Percentiles rank a stretch among this genome's conserved stretches.
Conservation (phyloP, 1,140 invertebrate species). For the Aphelenchoides avenae region DNA sequence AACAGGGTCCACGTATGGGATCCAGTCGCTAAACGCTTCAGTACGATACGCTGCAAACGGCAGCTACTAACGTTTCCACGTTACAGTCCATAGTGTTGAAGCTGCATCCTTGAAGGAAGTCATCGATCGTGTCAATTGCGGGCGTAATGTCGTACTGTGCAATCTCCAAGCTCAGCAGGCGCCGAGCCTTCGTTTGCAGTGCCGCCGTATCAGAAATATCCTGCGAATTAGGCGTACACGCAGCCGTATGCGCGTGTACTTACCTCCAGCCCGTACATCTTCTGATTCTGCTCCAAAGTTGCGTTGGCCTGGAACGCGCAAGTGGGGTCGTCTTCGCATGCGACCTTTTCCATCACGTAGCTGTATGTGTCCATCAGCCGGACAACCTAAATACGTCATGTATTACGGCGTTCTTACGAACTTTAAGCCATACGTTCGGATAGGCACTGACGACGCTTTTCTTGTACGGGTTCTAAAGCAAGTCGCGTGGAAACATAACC, state of each 20-base stretch:
- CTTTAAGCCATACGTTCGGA: conserved; percentile 14
- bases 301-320: conserved; percentile 18
- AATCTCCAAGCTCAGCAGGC: conserved; percentile 22
- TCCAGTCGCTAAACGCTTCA: conserved; percentile 25
- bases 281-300: conserved; percentile 22
- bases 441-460: conserved; percentile 6
- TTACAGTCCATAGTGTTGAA: conserved; percentile 38
- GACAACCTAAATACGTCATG: conserved; percentile 20
- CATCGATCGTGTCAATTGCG: conserved; percentile 13
- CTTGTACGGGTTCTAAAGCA: too few species aligned
- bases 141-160: conserved; percentile 17
- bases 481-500: too few species aligned
- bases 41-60: neutral
- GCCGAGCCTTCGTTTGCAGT: conserved; percentile 27
- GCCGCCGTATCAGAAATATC: conserved; percentile 27
- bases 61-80: neutral
- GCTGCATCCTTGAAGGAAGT: conserved; percentile 33
- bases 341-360: conserved; percentile 26
- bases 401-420: neutral
- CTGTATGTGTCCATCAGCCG: conserved; percentile 30
- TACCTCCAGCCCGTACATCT: conserved; percentile 22
- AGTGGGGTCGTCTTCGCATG: conserved; percentile 18
- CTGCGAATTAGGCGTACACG: conserved; percentile 4
- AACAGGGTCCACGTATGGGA: conserved; percentile 18
- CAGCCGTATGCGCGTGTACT: neutral